Percentiles rank a stretch among this genome's conserved stretches.
These are phyloP conservation scores for Thermophis baileyi DNA, from an alignment of 2,113 vertebrate species.

Conservation along the genomic window DNA sequence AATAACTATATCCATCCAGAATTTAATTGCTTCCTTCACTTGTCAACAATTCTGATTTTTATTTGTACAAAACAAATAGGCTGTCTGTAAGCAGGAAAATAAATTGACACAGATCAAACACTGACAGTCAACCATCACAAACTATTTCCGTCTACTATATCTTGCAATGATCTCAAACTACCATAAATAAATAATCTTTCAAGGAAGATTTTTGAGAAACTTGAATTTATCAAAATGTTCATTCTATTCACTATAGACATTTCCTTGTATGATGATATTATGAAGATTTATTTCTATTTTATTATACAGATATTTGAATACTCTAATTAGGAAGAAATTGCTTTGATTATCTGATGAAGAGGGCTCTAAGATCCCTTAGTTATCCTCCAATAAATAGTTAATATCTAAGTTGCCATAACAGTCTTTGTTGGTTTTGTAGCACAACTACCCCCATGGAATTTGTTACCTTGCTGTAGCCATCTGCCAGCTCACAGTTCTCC, in stretches of 20 bases:
- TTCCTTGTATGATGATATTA: neutral
- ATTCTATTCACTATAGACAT: neutral
- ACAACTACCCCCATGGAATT: conserved; percentile 20
- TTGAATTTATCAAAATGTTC: neutral
- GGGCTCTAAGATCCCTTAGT: neutral
- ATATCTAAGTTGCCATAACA: neutral
- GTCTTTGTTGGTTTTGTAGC: conserved; percentile 1
- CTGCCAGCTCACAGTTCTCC: conserved; percentile 26
- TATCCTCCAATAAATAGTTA: neutral
- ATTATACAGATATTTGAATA: neutral
- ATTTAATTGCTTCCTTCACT: neutral
- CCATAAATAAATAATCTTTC: neutral
- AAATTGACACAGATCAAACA: neutral
- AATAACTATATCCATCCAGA: neutral
- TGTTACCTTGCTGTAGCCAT: conserved; percentile 26
- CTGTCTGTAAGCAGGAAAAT: neutral
- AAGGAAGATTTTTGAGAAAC: neutral
- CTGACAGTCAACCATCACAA: neutral
- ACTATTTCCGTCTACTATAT: neutral
- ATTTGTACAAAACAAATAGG: neutral
- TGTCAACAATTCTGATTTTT: neutral
- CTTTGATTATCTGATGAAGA: neutral
- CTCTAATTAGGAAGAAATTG: neutral
- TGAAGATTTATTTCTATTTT: neutral
- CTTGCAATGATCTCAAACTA: neutral